These are phyloP conservation scores for Fulica atra DNA, from an alignment of 2,113 vertebrate genomes.

Conservation along the genomic window DNA sequence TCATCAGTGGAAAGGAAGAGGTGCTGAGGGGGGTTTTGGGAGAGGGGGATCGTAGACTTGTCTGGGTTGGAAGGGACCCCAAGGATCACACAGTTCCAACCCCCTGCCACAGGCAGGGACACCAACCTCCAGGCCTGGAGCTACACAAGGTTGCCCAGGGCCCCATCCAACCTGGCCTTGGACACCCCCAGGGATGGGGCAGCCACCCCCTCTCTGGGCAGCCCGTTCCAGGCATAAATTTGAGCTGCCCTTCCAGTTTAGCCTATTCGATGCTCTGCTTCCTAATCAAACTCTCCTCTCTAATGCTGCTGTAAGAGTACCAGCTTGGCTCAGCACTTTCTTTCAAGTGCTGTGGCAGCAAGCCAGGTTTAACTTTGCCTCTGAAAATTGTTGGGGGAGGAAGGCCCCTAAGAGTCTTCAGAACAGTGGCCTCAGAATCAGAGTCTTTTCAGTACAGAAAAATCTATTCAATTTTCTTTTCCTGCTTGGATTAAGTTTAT, in stretches of 20 bases:
- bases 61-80: no score
- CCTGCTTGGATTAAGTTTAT: neutral
- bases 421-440: neutral
- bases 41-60: no score
- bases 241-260: neutral
- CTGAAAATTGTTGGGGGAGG: neutral
- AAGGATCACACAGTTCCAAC: no score
- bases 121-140: no score
- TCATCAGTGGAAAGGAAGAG: neutral
- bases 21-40: neutral
- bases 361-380: neutral
- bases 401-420: neutral
- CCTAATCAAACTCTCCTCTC: neutral
- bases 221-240: neutral
- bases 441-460: neutral
- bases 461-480: neutral
- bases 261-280: neutral
- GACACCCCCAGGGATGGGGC: no score
- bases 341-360: neutral
- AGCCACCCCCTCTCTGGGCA: no score
- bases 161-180: no score
- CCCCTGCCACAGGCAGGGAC: no score
- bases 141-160: no score
- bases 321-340: conserved; percentile 24
- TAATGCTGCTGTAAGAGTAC: neutral